Conservation (phyloP, 1,140 invertebrate species). For the Zeugodacus cucurbitae region DNA sequence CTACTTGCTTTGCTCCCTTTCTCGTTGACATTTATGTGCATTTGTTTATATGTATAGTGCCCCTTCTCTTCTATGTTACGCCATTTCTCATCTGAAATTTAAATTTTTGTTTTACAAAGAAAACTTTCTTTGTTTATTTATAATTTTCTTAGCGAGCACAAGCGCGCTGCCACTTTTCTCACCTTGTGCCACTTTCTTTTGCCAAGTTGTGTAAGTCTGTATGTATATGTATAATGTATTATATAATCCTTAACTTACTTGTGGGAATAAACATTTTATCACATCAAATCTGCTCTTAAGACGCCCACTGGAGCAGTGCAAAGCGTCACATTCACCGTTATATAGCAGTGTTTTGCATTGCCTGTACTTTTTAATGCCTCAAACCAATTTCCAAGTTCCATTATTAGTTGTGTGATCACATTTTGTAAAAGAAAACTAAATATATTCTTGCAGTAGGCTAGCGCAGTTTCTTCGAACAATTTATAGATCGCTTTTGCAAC, state of each 20-base stretch:
- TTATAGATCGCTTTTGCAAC: not conserved
- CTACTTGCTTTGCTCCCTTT: no score
- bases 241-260: not conserved
- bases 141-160: not conserved
- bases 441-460: not conserved
- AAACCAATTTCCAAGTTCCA: not conserved
- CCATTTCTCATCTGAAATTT: not conserved
- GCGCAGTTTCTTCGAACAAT: not conserved
- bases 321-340: no score
- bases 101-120: not conserved
- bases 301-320: no score
- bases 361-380: not conserved
- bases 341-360: not conserved
- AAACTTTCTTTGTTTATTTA: not conserved
- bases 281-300: not conserved
- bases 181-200: not conserved
- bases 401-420: not conserved
- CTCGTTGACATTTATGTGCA: not conserved
- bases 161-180: not conserved
- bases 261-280: not conserved
- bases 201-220: not conserved
- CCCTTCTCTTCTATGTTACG: not conserved
- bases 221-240: not conserved
- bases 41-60: not conserved
- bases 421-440: not conserved